phyloP scores from a whole-genome alignment of 2,888 invertebrate species.

The Cheilosia pagana region DNA sequence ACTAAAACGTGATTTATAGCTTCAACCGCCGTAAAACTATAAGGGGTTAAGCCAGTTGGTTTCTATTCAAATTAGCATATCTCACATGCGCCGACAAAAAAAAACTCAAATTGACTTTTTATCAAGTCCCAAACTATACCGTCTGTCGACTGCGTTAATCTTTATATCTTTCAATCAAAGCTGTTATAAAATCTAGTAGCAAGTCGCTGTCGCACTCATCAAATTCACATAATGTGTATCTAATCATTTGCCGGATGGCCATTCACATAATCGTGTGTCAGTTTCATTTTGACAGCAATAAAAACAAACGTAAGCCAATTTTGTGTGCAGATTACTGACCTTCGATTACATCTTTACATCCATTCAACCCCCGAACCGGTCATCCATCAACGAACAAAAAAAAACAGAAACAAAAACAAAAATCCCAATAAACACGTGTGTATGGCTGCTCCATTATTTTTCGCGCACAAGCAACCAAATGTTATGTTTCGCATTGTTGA shows the following conservation, averaged over 20 bases:
- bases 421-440: constrained; percentile 25
- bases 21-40: not conserved
- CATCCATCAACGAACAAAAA: not conserved
- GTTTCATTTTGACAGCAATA: not conserved
- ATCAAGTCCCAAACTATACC: not conserved
- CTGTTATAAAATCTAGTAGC: constrained; percentile 8
- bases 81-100: not conserved
- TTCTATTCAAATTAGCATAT: constrained; percentile 21
- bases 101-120: constrained; percentile 10
- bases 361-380: constrained; percentile 2
- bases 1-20: constrained; percentile 11
- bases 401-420: not conserved
- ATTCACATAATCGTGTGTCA: constrained; percentile 21
- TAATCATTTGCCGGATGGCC: constrained; percentile 7
- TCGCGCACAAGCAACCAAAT: not conserved
- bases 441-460: constrained; percentile 31
- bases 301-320: constrained; percentile 5
- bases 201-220: not conserved
- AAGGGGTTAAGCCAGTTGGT: not conserved
- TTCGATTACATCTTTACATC: constrained; percentile 11
- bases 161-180: constrained; percentile 15
- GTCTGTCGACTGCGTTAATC: constrained; percentile 12
- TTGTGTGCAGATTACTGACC: constrained; percentile 21
- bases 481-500: constrained; percentile 25
- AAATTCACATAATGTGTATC: constrained; percentile 21